These are phyloP conservation scores for Eupleurogrammus muticus DNA, from an alignment of 2,797 vertebrate species.

Conservation along the genomic window DNA sequence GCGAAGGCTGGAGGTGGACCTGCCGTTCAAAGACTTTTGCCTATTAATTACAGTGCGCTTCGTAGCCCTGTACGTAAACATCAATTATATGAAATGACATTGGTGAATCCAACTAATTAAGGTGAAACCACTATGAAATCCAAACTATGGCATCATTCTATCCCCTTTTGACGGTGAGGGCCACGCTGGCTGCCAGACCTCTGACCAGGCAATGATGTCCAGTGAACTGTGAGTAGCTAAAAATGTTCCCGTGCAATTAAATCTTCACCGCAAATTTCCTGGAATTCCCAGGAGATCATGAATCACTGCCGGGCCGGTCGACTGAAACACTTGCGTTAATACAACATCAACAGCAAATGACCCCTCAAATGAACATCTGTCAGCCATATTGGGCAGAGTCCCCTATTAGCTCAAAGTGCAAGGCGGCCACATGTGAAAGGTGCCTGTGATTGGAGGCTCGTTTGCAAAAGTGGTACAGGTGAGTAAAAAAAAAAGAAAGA, in stretches of 20 bases:
- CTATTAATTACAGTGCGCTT: constrained; percentile 31
- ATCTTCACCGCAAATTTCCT: constrained; percentile 68
- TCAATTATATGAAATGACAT: constrained; percentile 11
- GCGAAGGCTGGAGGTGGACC: constrained; percentile 44
- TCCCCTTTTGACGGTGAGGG: not conserved
- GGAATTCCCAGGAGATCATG: constrained; percentile 70
- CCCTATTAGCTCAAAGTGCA: constrained; percentile 53
- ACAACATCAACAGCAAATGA: constrained; percentile 79
- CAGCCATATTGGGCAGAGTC: constrained; percentile 59
- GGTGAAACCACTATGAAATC: constrained; percentile 8
- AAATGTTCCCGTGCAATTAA: constrained; percentile 69
- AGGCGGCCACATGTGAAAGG: constrained; percentile 66
- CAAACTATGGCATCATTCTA: not conserved
- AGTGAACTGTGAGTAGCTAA: constrained; percentile 52
- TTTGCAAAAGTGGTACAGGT: constrained; percentile 45
- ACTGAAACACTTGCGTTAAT: constrained; percentile 76
- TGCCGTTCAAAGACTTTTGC: constrained; percentile 39
- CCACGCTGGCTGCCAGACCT: constrained; percentile 35
- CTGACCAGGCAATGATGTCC: constrained; percentile 47
- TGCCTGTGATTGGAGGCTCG: constrained; percentile 53
- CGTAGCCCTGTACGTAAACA: constrained; percentile 13
- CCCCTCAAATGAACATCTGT: constrained; percentile 82
- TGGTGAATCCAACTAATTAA: constrained; percentile 5
- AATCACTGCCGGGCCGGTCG: constrained; percentile 70
- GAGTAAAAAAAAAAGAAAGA: constrained; percentile 28